Evolutionary conservation across 2,888 invertebrate genomes (phyloP).

Genomic region (Vesta saturnalis): DNA sequence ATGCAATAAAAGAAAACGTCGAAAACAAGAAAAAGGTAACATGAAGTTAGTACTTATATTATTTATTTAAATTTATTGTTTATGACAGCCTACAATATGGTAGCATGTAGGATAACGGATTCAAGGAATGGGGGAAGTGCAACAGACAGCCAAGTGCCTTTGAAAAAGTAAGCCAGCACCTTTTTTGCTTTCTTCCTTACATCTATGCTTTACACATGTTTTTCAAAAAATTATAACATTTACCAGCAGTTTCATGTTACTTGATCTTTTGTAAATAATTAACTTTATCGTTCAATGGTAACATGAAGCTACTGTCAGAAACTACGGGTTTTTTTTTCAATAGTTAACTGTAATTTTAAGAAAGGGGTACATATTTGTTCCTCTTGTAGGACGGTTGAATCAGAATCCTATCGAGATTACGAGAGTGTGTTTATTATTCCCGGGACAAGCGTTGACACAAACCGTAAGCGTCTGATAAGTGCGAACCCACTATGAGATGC

Average conservation of each 20-base stretch:
- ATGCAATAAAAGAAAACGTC: slow-evolving; percentile 95
- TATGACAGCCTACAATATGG: slow-evolving; percentile 98
- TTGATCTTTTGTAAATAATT: no score
- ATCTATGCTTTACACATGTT: not conserved
- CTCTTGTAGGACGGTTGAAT: slow-evolving; percentile 66
- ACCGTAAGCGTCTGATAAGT: slow-evolving; percentile 64
- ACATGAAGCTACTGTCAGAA: not conserved
- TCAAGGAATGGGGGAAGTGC: slow-evolving; percentile 85
- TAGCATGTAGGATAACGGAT: slow-evolving; percentile 95
- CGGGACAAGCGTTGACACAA: slow-evolving; percentile 72
- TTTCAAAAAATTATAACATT: not conserved
- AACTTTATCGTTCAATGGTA: not conserved
- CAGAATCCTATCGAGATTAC: slow-evolving; percentile 75
- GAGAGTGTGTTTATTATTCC: slow-evolving; percentile 80
- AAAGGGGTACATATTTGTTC: slow-evolving; percentile 45
- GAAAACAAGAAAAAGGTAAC: slow-evolving; percentile 97
- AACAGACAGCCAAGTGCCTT: slow-evolving; percentile 95
- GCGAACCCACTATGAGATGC: slow-evolving; percentile 59
- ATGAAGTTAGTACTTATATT: slow-evolving; percentile 14
- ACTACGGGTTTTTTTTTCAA: not conserved
- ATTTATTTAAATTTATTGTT: slow-evolving; percentile 40
- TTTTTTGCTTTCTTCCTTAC: not conserved
- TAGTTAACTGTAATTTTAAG: slow-evolving; percentile 8
- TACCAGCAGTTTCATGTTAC: not conserved
- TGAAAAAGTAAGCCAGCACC: slow-evolving; percentile 91